A percentile compares a stretch with the other conserved stretches of the same genome.
These are phyloP conservation scores for Torymus aiolomorphi DNA, from an alignment of 2,888 invertebrate species.

Conservation along the genomic window DNA sequence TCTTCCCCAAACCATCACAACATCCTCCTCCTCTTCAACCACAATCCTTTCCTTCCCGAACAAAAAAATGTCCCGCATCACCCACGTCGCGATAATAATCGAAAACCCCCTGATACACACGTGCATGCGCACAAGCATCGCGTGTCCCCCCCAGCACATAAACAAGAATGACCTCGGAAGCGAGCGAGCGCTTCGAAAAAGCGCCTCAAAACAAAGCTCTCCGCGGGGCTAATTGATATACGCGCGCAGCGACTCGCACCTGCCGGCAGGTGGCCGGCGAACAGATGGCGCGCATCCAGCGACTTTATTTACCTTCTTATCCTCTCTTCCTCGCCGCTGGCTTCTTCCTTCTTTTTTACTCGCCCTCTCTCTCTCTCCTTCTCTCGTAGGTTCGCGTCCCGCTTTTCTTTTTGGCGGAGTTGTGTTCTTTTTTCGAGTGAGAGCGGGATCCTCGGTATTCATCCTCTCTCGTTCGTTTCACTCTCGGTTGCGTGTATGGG, in stretches of 20 bases:
- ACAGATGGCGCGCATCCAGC: conserved; percentile 64
- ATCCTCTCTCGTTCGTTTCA: no score
- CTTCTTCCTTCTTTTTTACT: conserved; percentile 7
- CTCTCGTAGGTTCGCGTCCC: no score
- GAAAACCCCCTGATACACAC: background rate
- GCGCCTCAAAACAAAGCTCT: conserved; percentile 58
- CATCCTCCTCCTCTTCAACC: no score
- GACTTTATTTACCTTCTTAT: conserved; percentile 46
- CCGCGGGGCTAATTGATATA: conserved; percentile 66
- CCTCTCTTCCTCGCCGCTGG: conserved; percentile 6
- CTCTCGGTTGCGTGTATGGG: no score
- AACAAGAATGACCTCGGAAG: conserved; percentile 66
- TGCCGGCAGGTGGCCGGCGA: conserved; percentile 72
- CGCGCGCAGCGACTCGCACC: conserved; percentile 66
- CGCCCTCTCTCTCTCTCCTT: background rate
- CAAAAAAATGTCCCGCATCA: no score
- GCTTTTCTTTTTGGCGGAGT: no score
- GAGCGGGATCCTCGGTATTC: no score
- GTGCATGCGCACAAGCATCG: background rate
- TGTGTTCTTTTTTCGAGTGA: no score
- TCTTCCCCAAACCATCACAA: no score
- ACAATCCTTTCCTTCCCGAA: no score
- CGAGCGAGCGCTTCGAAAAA: conserved; percentile 55
- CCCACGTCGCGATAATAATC: conserved; percentile 14
- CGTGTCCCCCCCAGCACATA: conserved; percentile 61